Evolutionary conservation across 2,797 vertebrate species (phyloP), one percentile per base, ranked within the genome.

Genomic region (Lemur catta): DNA sequence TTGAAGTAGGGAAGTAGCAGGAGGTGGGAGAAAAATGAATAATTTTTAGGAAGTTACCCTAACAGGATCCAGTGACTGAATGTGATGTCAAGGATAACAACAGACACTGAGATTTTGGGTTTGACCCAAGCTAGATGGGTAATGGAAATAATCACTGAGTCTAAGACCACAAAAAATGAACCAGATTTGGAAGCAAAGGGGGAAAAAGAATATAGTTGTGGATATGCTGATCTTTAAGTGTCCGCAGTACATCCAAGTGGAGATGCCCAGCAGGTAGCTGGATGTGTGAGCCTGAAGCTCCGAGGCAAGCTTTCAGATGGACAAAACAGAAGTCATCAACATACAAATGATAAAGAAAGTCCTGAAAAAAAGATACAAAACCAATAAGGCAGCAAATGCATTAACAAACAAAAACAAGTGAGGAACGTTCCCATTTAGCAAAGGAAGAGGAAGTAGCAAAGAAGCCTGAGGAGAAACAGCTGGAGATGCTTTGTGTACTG

Each of bases 261-360:
- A 84, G 28, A 79, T 72, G 50, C 59, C 59, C 22, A 46, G 26
- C 2, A 90, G 33, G 55, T 26, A 79, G 87, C 74, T 75, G 12
- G 30, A 81, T 81, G 30, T 17, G 12, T 76, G n/a, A 87, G 35
- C 46, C 67, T 69, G 28, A 93, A 55, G 61, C 24, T 82, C 61
- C 72, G 18, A 84, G 9, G 4, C 50, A 90, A 81, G 48, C 8
- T 67, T 89, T 87, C 72, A 82, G 7, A 43, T 28, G 26, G 50
- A 80, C n/a, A 94, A 94, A 91, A 79, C 35, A 3, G 38, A 89
- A 95, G 67, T 91, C 7, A 84, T 55, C 76, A 46, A 84, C 11
- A 86, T 15, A 71, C 9, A 89, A 80, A 78, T 22, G 35, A 88
- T 28, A 74, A 90, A 74, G 57, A 72, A 89, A 75, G 50, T 90